A percentile compares a stretch with the other conserved stretches of the same genome.
Conservation (phyloP, 2,797 vertebrate species). For the Macrochelys suwanniensis region DNA sequence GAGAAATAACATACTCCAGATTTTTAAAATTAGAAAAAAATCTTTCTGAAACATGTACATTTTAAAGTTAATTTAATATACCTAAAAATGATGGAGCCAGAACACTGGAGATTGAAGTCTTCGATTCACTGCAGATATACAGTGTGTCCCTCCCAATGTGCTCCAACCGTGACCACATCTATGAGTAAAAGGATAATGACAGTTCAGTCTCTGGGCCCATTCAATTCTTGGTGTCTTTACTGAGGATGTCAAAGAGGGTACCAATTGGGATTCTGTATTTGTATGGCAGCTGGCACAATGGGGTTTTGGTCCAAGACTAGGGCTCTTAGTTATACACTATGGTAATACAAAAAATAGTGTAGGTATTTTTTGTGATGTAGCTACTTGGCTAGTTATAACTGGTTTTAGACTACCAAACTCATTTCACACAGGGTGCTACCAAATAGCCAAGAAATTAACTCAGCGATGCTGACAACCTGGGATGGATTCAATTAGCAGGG, state of each 20-base stretch:
- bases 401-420: constrained; percentile 53
- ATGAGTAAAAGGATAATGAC: constrained; percentile 44
- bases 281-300: too few relatives aligned
- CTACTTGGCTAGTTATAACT: constrained; percentile 2
- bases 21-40: neutral
- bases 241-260: constrained; percentile 48
- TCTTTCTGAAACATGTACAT: neutral
- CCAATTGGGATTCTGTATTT: constrained; percentile 1
- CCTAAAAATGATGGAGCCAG: constrained; percentile 58
- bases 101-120: constrained; percentile 55
- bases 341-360: neutral
- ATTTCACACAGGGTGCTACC: neutral
- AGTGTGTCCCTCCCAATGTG: constrained; percentile 50
- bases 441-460: neutral
- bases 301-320: too few relatives aligned
- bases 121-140: constrained; percentile 51
- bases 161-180: constrained; percentile 61
- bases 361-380: constrained; percentile 19
- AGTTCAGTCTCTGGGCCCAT: constrained; percentile 49
- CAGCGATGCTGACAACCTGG: neutral
- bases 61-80: neutral
- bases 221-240: constrained; percentile 64
- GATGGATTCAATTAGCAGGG: neutral
- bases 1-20: constrained; percentile 60
- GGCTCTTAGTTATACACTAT: neutral